Percentiles rank a stretch among this genome's conserved stretches.
Conservation (phyloP, 2,797 vertebrate genomes). For the Tokudaia muenninki region DNA sequence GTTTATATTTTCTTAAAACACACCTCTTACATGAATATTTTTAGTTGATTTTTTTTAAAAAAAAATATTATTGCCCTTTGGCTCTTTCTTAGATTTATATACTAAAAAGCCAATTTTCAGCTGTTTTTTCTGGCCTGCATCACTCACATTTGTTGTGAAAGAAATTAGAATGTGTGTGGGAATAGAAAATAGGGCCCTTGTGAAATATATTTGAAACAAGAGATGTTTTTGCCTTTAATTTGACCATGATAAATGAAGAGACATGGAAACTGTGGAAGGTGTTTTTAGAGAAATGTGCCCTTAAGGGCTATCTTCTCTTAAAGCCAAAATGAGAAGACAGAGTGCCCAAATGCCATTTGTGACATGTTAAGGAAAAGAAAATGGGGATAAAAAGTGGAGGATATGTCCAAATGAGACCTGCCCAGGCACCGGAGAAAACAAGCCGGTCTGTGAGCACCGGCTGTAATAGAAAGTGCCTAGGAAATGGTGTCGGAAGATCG, state of each 20-base stretch:
- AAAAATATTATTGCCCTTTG: slow-evolving; percentile 28
- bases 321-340: slow-evolving; percentile 38
- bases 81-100: slow-evolving; percentile 42
- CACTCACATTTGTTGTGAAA: slow-evolving; percentile 40
- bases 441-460: neutral
- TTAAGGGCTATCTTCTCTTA: neutral
- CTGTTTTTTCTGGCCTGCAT: slow-evolving; percentile 34
- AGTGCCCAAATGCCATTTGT: slow-evolving; percentile 16
- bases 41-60: neutral
- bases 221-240: neutral
- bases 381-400: slow-evolving; percentile 22
- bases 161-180: slow-evolving; percentile 6
- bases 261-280: neutral
- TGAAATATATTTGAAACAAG: slow-evolving; percentile 54
- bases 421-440: neutral
- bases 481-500: neutral
- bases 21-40: slow-evolving; percentile 7
- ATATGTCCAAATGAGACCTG: neutral
- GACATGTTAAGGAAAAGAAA: neutral
- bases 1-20: neutral
- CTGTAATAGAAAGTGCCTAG: slow-evolving; percentile 27
- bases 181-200: neutral
- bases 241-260: neutral
- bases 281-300: neutral
- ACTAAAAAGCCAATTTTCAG: neutral